phyloP scores from a whole-genome alignment of 2,888 invertebrate genomes.

The Limnephilus auricula region DNA sequence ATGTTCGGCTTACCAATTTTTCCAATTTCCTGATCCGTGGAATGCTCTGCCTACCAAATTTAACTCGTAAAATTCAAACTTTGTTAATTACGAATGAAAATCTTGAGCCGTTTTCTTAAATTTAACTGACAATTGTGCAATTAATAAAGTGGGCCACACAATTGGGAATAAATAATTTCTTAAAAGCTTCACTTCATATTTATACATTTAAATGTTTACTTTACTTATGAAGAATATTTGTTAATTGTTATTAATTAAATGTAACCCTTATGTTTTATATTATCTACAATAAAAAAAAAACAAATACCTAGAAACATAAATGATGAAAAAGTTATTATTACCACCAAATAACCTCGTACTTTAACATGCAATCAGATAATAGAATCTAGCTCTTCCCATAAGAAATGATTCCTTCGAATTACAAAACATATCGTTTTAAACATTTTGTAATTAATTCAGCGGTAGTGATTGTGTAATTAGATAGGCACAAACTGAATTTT shows the following conservation, averaged over 20 bases:
- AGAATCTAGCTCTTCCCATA: background rate
- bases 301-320: too few species aligned
- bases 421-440: background rate
- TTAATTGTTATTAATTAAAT: too few species aligned
- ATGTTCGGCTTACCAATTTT: too few species aligned
- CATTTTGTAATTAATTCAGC: background rate
- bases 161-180: background rate
- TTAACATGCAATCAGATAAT: background rate
- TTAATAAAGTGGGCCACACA: background rate
- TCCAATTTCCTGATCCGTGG: background rate
- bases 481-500: background rate
- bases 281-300: too few species aligned
- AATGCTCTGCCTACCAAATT: background rate
- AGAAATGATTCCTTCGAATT: background rate
- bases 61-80: background rate
- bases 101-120: background rate
- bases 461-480: background rate
- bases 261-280: too few species aligned
- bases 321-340: too few species aligned
- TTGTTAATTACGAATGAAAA: slow-evolving; percentile 2
- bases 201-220: background rate
- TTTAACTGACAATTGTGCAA: background rate
- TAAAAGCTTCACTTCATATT: background rate
- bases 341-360: background rate
- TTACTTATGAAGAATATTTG: background rate